Evolutionary conservation across 1,140 invertebrate species (phyloP).

Genomic region (Mamestra configurata): DNA sequence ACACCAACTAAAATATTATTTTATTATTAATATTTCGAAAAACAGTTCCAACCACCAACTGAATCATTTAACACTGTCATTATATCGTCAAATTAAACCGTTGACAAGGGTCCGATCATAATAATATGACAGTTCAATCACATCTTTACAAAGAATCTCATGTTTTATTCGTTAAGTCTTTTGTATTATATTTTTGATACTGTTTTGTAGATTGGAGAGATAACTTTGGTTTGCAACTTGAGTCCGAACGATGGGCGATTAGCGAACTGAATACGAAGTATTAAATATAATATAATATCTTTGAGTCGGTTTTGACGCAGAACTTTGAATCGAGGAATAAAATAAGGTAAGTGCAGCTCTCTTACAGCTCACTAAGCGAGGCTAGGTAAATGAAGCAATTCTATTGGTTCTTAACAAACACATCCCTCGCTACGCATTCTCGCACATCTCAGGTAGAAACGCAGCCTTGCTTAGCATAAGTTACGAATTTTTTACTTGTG

Average conservation of each 20-base stretch:
- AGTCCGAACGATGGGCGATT: slow-evolving; percentile 12
- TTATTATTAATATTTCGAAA: neutral
- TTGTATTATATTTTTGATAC: slow-evolving; percentile 39
- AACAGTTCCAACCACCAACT: slow-evolving; percentile 26
- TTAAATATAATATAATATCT: neutral
- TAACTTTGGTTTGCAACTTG: slow-evolving; percentile 7
- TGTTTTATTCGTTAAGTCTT: slow-evolving; percentile 41
- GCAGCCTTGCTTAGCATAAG: too few relatives aligned
- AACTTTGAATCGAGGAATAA: neutral
- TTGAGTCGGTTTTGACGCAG: neutral
- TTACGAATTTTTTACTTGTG: too few relatives aligned
- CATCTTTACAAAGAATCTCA: slow-evolving; percentile 44
- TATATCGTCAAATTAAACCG: slow-evolving; percentile 38
- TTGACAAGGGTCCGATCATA: slow-evolving; percentile 47
- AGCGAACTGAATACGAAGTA: neutral
- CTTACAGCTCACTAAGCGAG: too few relatives aligned
- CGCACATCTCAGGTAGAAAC: too few relatives aligned
- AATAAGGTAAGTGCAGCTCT: too few relatives aligned
- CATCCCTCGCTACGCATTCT: too few relatives aligned
- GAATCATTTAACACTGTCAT: slow-evolving; percentile 5
- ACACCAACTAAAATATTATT: neutral
- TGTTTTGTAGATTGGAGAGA: slow-evolving; percentile 38
- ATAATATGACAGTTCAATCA: slow-evolving; percentile 46
- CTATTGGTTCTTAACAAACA: too few relatives aligned
- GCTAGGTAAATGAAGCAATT: too few relatives aligned